Base-by-base conservation (phyloP, 2,888 invertebrate species). In the Melangyna quadrimaculata region DNA sequence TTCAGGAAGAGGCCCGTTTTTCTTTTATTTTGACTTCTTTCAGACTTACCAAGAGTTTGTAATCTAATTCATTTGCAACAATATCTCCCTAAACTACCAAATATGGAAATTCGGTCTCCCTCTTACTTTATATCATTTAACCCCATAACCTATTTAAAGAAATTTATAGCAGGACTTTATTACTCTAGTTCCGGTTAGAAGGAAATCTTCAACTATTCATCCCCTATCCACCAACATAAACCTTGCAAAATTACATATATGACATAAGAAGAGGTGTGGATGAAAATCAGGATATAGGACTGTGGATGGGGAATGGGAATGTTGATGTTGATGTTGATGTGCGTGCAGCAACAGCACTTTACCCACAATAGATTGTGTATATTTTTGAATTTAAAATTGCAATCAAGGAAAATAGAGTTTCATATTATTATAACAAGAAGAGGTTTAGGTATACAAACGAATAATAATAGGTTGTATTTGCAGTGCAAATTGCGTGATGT, bases 91-190 rank as follows among this genome's bases (percentile, higher is more conserved):
- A 2, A 19, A 32, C 32, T 57, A 6, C 14, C 14, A 29, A 2
- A 32, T 0, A 32, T 8, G 17, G 10, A 57, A 1, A 32, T 10
- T n/a, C 8, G 10, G 9, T 5, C 12, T 0, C 5, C 10, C 32
- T 29, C 27, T 12, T 17, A 9, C 55, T 32, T 19, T 67, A 80
- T 70, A 81, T 81, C 77, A 86, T 81, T 86, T 51, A 78, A 73
- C 81, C 81, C 70, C 77, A 70, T 81, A 81, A 81, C 81, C 81
- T 81, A 86, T 86, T 86, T 86, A 86, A 81, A 73, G 73, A 80
- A 81, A 86, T 86, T 86, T 80, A 86, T 81, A 67, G 59, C 63
- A 73, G 72, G 81, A 78, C 73, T 86, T 86, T 86, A 81, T 77
- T 78, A 81, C 53, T 55, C 45, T 43, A 48, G 73, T 65, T 78